phyloP scores from a whole-genome alignment of 1,140 invertebrate species.

The Pemphigus obesinymphae region DNA sequence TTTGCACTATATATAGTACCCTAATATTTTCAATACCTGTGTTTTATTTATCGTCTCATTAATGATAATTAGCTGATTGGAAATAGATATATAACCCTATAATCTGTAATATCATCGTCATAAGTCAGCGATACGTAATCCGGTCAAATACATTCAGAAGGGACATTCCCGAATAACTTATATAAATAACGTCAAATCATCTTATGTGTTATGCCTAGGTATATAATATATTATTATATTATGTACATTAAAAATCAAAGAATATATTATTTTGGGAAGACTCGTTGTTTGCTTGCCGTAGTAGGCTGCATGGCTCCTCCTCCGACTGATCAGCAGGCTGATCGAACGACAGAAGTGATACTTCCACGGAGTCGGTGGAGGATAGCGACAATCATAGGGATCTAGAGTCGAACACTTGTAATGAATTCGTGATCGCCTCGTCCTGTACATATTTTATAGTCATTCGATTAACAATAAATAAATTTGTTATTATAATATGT shows the following conservation, averaged over 20 bases:
- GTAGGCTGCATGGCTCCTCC: neutral
- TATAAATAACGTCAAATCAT: neutral
- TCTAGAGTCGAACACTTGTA: slow-evolving; percentile 27
- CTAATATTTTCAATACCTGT: too few relatives aligned
- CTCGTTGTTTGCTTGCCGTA: neutral
- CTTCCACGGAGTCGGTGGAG: slow-evolving; percentile 21
- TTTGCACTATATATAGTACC: too few relatives aligned
- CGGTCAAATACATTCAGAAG: neutral
- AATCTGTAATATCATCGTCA: neutral
- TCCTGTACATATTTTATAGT: too few relatives aligned
- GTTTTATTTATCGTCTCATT: too few relatives aligned
- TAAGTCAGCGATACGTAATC: neutral
- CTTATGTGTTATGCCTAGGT: too few relatives aligned
- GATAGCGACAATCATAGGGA: slow-evolving; percentile 36
- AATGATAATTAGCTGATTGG: too few relatives aligned
- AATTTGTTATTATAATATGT: neutral
- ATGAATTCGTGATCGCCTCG: slow-evolving; percentile 20
- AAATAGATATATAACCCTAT: too few relatives aligned
- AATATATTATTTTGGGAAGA: slow-evolving; percentile 37
- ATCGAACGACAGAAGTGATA: slow-evolving; percentile 27
- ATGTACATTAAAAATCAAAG: slow-evolving; percentile 14
- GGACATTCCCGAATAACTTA: neutral
- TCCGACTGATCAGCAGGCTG: neutral
- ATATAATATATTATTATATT: neutral
- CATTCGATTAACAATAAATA: neutral